Base-by-base conservation (phyloP, 1,140 invertebrate genomes). In the Capitella teleta region DNA sequence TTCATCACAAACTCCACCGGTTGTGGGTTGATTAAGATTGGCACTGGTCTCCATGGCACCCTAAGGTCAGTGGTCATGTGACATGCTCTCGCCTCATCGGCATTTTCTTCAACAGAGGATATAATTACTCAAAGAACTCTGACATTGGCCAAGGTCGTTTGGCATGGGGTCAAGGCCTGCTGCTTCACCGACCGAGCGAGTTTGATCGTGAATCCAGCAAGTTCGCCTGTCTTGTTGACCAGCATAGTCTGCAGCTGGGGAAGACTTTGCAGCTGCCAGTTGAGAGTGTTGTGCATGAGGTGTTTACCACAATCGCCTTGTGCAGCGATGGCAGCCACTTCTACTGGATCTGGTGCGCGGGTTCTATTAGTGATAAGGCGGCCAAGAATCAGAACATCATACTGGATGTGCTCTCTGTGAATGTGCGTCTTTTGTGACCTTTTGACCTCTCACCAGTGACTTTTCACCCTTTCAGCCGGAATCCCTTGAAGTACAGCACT, bases 341-440 rank as follows among this genome's bases (percentile, higher is more conserved):
- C 52, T 72, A 68, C 46, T 70, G 66, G 66, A 40, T 72, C 5
- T 72, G 68, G 68, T 61, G 63, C 32, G 58, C 61, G 19, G 57
- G 58, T 1, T 40, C 43, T 23, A 28, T 57, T 10, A 48, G 52
- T 21, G 67, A 69, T 36, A 68, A 70, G 51, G 59, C 42, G 40
- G 42, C 51, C 24, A 70, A 70, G 54, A 59, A 60, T 49, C 57
- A 63, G 28, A 53, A 47, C 24, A 59, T 72, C 18, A 62, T 57
- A 54, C 26, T 66, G 36, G 64, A 66, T 19, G 54, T 51, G 6
- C 67, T 67, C 47, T 53, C 40, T 32, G 37, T 57, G 34, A 37
- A 66, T 42, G 67, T 67, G 50, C 49, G 57, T 54, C 19, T 30
- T 51, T 43, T 21, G 23, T 25, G 23, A 12, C 5, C n/a, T 28